phyloP scores from a whole-genome alignment of 2,797 vertebrate species.

The Fistularia tabacaria region DNA sequence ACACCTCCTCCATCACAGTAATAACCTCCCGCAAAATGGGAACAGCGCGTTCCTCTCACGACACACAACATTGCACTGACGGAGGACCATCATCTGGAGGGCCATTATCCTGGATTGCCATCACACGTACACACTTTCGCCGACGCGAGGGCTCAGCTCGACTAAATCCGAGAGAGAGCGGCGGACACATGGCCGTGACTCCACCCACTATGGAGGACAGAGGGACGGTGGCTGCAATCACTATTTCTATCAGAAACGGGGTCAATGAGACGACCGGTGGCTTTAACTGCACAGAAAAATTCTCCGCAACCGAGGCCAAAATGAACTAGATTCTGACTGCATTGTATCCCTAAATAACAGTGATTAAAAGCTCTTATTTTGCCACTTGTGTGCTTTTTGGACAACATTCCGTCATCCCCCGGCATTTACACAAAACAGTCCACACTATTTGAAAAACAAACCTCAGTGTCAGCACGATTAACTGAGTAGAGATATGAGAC shows the following conservation, averaged over 20 bases:
- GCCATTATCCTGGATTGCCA: slow-evolving; percentile 31
- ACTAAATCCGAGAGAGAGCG: no score
- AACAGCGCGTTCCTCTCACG: slow-evolving; percentile 41
- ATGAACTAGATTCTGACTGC: slow-evolving; percentile 9
- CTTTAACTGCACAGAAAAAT: slow-evolving; percentile 4
- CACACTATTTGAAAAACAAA: neutral
- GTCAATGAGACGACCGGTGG: slow-evolving; percentile 38
- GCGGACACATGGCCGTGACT: no score
- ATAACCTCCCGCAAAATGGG: slow-evolving; percentile 45
- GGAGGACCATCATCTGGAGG: slow-evolving; percentile 25
- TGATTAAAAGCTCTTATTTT: no score
- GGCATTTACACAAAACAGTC: neutral
- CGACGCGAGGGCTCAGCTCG: neutral
- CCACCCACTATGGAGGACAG: slow-evolving; percentile 1
- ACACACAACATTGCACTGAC: slow-evolving; percentile 36
- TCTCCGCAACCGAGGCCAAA: neutral
- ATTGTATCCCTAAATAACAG: no score
- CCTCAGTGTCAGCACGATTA: neutral
- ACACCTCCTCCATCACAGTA: slow-evolving; percentile 45
- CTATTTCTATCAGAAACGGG: slow-evolving; percentile 25
- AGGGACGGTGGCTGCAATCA: slow-evolving; percentile 2
- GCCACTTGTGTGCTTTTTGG: no score
- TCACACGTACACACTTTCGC: slow-evolving; percentile 2
- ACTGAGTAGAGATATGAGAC: neutral
- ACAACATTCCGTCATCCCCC: no score